Base-by-base conservation (phyloP, 2,888 invertebrate genomes). In the Amblyjoppa proteus region DNA sequence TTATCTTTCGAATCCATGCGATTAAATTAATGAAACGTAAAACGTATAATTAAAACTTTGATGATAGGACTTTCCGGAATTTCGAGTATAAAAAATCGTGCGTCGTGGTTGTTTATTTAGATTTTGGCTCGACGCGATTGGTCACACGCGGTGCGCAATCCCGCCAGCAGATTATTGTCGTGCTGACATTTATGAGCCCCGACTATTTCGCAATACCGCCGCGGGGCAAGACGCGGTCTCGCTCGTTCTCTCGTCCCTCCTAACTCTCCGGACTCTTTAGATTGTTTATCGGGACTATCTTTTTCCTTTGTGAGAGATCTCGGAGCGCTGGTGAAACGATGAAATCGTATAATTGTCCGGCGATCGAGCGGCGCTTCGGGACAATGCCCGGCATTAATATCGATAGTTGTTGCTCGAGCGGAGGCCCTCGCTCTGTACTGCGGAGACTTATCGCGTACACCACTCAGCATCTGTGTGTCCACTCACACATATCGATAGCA, bases 341-440 rank as follows among this genome's bases (percentile, higher is more conserved):
- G 61, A 75, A 28, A 31, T 16, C 16, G 61, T 64, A 75, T 69
- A 78, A 70, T 78, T 69, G 69, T 78, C 58, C 45, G 28, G 69
- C 66, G 51, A 51, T 51, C 49, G 70, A 56, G 69, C 69, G 20
- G 41, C 49, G 49, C 34, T 20, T 28, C 53, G 70, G 70, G 78
- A 78, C 78, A 78, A 78, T 78, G 78, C 78, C 53, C 69, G 78
- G 69, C 78, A 78, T 78, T 70, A 78, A 78, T 78, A 78, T 70
- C 69, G 70, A 70, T 78, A 16, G 31, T 16, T 53, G 31, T 53
- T 71, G 49, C 25, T 20, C 70, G 51, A 49, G 70, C 20, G 4
- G 49, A 70, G 56, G 56, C 56, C 25, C 11, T 9, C 11, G 25
- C 28, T 11, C 58, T 1, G 11, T 25, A 25, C 25, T 11, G 1